These are phyloP conservation scores for Heliconius erato DNA, from an alignment of 2,888 invertebrate genomes.

Conservation along the genomic window DNA sequence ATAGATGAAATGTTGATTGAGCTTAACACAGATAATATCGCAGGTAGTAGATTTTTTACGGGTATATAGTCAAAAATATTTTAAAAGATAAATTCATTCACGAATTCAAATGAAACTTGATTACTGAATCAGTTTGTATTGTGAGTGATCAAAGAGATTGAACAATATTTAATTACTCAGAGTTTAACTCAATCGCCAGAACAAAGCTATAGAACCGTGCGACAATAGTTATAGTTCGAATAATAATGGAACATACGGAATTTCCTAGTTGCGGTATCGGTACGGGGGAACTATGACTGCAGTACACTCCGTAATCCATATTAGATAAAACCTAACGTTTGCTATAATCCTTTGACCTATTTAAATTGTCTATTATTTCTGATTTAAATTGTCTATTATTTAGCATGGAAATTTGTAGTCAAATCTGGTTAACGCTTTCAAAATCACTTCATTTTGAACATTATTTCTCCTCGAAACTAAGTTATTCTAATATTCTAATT, in stretches of 20 bases:
- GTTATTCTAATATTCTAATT: background rate
- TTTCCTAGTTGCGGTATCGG: slow-evolving; percentile 12
- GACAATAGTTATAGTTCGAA: slow-evolving; percentile 2
- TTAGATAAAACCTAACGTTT: slow-evolving; percentile 28
- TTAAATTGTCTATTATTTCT: slow-evolving; percentile 27
- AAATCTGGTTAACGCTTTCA: background rate
- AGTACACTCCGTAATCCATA: slow-evolving; percentile 31
- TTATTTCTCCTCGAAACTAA: background rate
- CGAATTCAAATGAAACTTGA: background rate
- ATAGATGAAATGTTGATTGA: background rate
- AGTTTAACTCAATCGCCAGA: background rate
- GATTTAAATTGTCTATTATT: slow-evolving; percentile 29
- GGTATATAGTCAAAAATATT: background rate
- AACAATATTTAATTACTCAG: background rate
- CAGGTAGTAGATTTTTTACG: background rate
- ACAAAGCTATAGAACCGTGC: background rate
- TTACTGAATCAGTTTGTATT: background rate
- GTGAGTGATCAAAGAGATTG: slow-evolving; percentile 3
- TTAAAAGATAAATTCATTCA: background rate
- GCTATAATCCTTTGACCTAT: slow-evolving; percentile 38
- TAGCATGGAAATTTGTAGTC: slow-evolving; percentile 35
- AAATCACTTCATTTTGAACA: background rate
- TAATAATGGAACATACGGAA: slow-evolving; percentile 15
- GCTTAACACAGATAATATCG: background rate
- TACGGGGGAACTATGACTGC: slow-evolving; percentile 21